Conservation (phyloP, 37 sponge, comb jelly and placozoan species). For the Halisarca cf. caerulea region DNA sequence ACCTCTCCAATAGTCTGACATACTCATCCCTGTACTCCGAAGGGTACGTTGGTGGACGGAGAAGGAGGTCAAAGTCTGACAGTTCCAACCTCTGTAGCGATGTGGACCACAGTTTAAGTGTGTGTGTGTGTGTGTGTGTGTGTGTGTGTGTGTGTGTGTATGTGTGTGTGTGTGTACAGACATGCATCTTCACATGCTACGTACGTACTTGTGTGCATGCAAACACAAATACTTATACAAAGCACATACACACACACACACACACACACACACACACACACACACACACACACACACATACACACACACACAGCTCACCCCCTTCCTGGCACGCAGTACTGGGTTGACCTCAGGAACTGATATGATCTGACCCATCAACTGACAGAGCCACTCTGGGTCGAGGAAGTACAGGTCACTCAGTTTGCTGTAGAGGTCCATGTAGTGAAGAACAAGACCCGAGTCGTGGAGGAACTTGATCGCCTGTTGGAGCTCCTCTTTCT, state of each 20-base stretch:
- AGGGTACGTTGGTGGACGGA: conserved; percentile 62
- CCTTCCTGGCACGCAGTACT: conserved; percentile 19
- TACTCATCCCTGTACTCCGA: conserved; percentile 57
- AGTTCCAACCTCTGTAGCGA: conserved; percentile 29
- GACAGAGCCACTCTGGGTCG: conserved; percentile 86
- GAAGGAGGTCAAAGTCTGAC: conserved; percentile 18
- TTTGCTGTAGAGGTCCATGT: conserved; percentile 62
- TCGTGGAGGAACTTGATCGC: conserved; percentile 86
- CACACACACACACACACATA: too few species aligned
- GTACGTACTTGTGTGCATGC: neutral
- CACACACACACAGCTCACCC: conserved; percentile 31
- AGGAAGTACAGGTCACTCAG: conserved; percentile 81
- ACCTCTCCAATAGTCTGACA: conserved; percentile 63
- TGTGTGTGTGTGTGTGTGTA: too few species aligned
- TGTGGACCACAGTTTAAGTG: too few species aligned
- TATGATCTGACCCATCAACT: conserved; percentile 75
- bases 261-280: neutral
- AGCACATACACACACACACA: neutral
- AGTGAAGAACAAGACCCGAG: conserved; percentile 79
- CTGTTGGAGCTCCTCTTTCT: conserved; percentile 40
- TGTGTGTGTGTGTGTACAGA: too few species aligned
- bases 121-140: too few species aligned
- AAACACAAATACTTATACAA: too few species aligned
- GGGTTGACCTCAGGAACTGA: conserved; percentile 67
- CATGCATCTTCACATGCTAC: too few species aligned